These are phyloP conservation scores for Drosophila nikananu DNA, from an alignment of 1,140 invertebrate species.

Conservation along the genomic window DNA sequence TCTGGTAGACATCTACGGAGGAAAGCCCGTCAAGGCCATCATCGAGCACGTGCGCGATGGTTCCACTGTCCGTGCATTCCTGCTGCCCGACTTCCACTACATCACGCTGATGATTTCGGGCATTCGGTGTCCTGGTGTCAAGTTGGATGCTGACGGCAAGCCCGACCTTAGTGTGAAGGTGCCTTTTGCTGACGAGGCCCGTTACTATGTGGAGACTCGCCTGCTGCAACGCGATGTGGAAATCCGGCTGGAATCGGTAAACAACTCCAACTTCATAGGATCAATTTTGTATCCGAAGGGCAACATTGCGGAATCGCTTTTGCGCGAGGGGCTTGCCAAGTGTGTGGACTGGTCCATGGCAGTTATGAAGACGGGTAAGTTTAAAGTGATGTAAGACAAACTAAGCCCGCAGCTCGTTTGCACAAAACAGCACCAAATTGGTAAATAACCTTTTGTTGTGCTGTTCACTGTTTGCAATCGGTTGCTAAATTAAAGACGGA, in stretches of 20 bases:
- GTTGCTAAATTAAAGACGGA: constrained; percentile 79
- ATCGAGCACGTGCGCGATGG: constrained; percentile 99
- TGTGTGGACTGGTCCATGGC: constrained; percentile 99
- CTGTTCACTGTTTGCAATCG: constrained; percentile 22
- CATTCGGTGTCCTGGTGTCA: constrained; percentile 93
- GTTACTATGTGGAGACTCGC: constrained; percentile 95
- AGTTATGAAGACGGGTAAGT: constrained; percentile 90
- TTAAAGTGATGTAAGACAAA: neutral
- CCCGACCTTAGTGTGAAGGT: constrained; percentile 87
- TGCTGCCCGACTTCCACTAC: constrained; percentile 92
- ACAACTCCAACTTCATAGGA: constrained; percentile 97
- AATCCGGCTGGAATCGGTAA: constrained; percentile 95
- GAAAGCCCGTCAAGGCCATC: constrained; percentile 93
- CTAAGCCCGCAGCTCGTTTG: constrained; percentile 42
- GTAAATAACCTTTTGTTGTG: constrained; percentile 51
- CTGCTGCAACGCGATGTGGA: constrained; percentile 97
- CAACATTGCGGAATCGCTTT: constrained; percentile 97
- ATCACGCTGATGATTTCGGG: constrained; percentile 98
- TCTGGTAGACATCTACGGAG: constrained; percentile 92
- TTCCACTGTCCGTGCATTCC: constrained; percentile 95
- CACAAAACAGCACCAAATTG: constrained; percentile 44
- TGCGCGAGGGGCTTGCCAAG: constrained; percentile 96
- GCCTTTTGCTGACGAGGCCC: constrained; percentile 86
- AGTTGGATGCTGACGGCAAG: constrained; percentile 89
- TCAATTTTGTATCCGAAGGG: constrained; percentile 96